These are phyloP conservation scores for Neopipo cinnamomea DNA, from an alignment of 2,113 vertebrate species.

Conservation along the genomic window DNA sequence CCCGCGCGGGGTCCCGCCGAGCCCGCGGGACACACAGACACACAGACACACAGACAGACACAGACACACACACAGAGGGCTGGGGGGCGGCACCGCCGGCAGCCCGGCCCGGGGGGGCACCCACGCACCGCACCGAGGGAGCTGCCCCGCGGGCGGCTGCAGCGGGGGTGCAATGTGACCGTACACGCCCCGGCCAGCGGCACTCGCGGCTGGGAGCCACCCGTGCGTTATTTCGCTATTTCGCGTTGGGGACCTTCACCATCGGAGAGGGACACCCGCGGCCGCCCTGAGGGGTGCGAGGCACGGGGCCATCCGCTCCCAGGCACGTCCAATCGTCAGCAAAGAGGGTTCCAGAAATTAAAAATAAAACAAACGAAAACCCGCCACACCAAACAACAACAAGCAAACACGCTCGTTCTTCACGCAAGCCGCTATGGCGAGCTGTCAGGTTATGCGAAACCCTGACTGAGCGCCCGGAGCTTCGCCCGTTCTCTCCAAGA, in stretches of 20 bases:
- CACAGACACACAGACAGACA: too few relatives aligned
- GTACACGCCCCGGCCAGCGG: background rate
- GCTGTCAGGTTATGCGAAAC: background rate
- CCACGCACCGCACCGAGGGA: background rate
- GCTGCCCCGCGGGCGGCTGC: background rate
- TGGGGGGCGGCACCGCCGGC: background rate
- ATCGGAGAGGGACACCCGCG: background rate
- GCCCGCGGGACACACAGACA: background rate
- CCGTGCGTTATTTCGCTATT: background rate
- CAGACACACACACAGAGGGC: too few relatives aligned
- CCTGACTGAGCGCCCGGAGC: background rate
- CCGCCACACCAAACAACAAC: background rate
- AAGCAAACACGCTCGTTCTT: background rate
- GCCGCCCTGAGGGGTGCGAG: background rate
- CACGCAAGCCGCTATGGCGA: background rate
- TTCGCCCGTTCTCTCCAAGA: background rate
- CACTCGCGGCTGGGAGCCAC: background rate
- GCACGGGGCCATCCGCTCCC: background rate
- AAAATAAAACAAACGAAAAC: too few relatives aligned
- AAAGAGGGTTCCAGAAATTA: background rate
- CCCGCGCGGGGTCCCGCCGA: background rate
- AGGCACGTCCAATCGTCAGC: background rate
- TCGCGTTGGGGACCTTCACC: background rate
- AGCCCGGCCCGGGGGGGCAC: background rate
- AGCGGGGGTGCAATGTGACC: background rate